phyloP scores from a whole-genome alignment of 2,113 vertebrate species.

The Emydura subglobosa region DNA sequence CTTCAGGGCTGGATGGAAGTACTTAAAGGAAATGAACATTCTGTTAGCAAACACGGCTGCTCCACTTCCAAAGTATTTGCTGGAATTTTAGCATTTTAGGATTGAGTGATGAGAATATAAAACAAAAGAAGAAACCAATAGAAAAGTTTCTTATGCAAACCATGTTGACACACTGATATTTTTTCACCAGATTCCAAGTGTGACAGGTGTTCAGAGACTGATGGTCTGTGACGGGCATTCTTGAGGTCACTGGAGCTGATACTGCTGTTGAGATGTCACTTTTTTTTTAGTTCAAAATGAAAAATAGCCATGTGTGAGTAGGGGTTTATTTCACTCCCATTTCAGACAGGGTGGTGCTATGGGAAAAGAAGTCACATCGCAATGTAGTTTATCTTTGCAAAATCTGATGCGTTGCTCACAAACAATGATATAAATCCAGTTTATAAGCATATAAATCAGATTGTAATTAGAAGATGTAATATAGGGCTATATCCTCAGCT shows the following conservation, averaged over 20 bases:
- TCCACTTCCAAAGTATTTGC: slow-evolving; percentile 3
- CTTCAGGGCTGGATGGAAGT: slow-evolving; percentile 42
- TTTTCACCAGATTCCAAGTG: background rate
- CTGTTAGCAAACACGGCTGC: slow-evolving; percentile 11
- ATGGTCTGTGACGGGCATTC: slow-evolving; percentile 28
- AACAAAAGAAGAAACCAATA: slow-evolving; percentile 5
- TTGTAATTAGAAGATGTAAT: background rate
- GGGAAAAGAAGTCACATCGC: background rate
- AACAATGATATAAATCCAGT: rapidly evolving
- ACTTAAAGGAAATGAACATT: slow-evolving; percentile 39
- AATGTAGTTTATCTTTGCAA: background rate
- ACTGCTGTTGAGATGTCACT: background rate
- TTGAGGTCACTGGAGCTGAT: slow-evolving; percentile 30
- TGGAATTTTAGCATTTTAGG: background rate
- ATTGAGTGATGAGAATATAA: slow-evolving; percentile 54
- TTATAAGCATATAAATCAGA: background rate
- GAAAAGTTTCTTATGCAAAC: background rate
- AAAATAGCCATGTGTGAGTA: background rate
- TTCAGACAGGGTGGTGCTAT: background rate
- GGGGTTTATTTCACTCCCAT: background rate
- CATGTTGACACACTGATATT: slow-evolving; percentile 19
- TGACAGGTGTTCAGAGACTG: slow-evolving; percentile 34
- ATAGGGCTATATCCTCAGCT: background rate
- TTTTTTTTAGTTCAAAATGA: slow-evolving; percentile 29
- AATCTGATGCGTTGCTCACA: rapidly evolving